phyloP scores from a whole-genome alignment of 2,888 invertebrate genomes.

The Himalopsyche tibetana region DNA sequence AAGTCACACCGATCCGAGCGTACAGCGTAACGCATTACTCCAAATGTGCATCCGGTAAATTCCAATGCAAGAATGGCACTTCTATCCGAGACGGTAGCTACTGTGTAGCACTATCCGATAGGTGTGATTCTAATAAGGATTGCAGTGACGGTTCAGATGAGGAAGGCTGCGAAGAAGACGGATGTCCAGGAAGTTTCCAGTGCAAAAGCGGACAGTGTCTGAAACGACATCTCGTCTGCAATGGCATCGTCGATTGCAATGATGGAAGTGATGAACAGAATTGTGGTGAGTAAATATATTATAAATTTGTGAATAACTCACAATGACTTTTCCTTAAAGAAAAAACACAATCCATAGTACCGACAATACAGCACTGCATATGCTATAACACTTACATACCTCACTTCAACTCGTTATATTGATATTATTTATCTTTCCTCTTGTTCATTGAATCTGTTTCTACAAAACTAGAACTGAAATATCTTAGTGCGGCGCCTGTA shows the following conservation, averaged over 20 bases:
- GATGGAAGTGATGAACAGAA: slow-evolving; percentile 79
- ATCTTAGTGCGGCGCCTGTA: too few relatives aligned
- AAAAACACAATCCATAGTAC: too few relatives aligned
- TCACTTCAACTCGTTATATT: neutral
- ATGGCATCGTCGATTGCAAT: slow-evolving; percentile 79
- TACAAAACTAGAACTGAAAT: too few relatives aligned
- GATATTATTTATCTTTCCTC: neutral
- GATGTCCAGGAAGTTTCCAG: slow-evolving; percentile 79
- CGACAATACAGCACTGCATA: too few relatives aligned
- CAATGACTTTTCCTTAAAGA: too few relatives aligned
- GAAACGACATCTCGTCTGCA: slow-evolving; percentile 79
- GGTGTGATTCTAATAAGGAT: slow-evolving; percentile 79
- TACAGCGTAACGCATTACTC: slow-evolving; percentile 69
- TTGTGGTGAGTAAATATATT: slow-evolving; percentile 72
- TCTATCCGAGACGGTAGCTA: slow-evolving; percentile 77
- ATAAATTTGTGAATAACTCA: too few relatives aligned
- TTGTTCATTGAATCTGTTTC: neutral
- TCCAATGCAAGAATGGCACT: slow-evolving; percentile 79
- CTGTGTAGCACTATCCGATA: slow-evolving; percentile 74
- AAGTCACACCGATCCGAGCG: neutral
- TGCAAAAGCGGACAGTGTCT: slow-evolving; percentile 79
- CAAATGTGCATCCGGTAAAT: slow-evolving; percentile 78
- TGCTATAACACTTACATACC: too few relatives aligned
- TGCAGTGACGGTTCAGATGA: slow-evolving; percentile 82
- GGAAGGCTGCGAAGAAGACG: slow-evolving; percentile 75